Percentiles rank a stretch among this genome's conserved stretches.
These are phyloP conservation scores for Sarcophaga bullata DNA, from an alignment of 1,140 invertebrate species.

Conservation along the genomic window DNA sequence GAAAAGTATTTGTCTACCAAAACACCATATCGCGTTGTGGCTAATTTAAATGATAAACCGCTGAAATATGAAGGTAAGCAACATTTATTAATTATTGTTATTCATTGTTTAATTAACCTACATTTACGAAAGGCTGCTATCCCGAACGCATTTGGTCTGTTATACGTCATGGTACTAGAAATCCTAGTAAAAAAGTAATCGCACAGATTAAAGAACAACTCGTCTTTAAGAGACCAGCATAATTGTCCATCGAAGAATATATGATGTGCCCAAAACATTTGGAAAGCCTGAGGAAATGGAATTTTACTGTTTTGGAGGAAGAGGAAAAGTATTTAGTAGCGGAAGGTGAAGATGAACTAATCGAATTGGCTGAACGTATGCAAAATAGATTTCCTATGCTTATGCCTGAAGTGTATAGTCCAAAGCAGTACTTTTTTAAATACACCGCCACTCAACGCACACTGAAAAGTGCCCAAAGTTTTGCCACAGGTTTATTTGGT, in stretches of 20 bases:
- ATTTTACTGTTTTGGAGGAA: conserved; percentile 58
- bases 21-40: conserved; percentile 73
- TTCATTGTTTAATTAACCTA: conserved; percentile 34
- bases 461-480: conserved; percentile 77
- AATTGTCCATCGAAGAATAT: conserved; percentile 55
- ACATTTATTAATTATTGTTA: conserved; percentile 9
- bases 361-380: conserved; percentile 73
- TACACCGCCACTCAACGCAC: conserved; percentile 80
- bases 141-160: conserved; percentile 74
- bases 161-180: conserved; percentile 76
- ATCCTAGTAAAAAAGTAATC: conserved; percentile 70
- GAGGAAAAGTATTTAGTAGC: conserved; percentile 69
- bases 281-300: conserved; percentile 69
- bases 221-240: conserved; percentile 67
- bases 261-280: conserved; percentile 62
- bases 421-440: conserved; percentile 74
- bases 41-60: conserved; percentile 69
- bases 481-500: conserved; percentile 79
- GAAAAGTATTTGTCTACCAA: conserved; percentile 68
- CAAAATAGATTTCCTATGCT: conserved; percentile 73
- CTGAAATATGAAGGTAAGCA: conserved; percentile 69
- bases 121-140: conserved; percentile 68
- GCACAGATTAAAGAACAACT: conserved; percentile 67
- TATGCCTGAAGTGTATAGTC: conserved; percentile 69
- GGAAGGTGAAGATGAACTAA: conserved; percentile 76